phyloP scores from a whole-genome alignment of 2,797 vertebrate species.

The Sebastes jordani region DNA sequence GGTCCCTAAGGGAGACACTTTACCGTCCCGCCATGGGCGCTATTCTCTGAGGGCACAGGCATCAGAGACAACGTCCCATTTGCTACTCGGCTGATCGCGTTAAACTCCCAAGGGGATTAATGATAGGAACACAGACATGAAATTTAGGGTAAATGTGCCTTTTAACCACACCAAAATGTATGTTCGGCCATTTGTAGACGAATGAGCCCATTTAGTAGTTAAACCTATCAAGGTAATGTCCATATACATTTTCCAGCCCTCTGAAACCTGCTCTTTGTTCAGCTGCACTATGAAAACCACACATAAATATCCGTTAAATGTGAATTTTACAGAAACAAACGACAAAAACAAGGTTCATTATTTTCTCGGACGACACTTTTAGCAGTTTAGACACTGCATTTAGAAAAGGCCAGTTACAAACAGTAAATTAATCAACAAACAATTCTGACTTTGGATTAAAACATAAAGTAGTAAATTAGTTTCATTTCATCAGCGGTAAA shows the following conservation, averaged over 20 bases:
- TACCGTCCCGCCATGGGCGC: conserved; percentile 19
- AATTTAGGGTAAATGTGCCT: conserved; percentile 44
- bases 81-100: conserved; percentile 45
- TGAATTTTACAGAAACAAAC: neutral
- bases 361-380: neutral
- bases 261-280: conserved; percentile 1
- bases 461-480: neutral
- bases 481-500: conserved; percentile 14
- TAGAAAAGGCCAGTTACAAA: neutral
- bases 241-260: neutral
- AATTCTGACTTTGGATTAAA: conserved; percentile 1
- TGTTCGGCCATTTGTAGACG: conserved; percentile 20
- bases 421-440: conserved; percentile 11
- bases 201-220: conserved; percentile 21
- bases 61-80: conserved; percentile 57
- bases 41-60: conserved; percentile 48
- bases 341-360: neutral
- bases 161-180: conserved; percentile 46
- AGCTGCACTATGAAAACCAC: neutral
- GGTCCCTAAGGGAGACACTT: conserved; percentile 53
- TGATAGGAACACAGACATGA: conserved; percentile 47
- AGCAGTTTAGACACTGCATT: neutral
- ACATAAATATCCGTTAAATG: neutral
- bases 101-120: conserved; percentile 48
- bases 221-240: neutral